A percentile compares a stretch with the other conserved stretches of the same genome.
Conservation (phyloP, 2,888 invertebrate genomes). For the Enoplolaimus lenunculus region DNA sequence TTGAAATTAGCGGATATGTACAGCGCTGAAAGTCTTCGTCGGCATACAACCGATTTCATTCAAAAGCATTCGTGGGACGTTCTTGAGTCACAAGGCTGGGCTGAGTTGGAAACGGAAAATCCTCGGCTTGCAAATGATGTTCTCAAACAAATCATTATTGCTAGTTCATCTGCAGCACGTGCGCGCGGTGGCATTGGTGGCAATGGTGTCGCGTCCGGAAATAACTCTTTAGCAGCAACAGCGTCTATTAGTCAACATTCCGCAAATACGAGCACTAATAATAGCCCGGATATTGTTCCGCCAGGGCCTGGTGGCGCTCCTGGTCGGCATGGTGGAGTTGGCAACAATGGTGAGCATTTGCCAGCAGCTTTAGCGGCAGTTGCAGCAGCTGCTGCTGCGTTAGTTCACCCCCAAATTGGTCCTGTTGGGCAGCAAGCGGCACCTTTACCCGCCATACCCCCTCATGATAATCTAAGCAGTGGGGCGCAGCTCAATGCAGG, state of each 20-base stretch:
- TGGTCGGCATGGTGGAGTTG: no score
- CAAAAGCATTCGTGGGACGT: conserved; percentile 21
- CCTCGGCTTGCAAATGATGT: conserved; percentile 19
- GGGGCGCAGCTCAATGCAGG: no score
- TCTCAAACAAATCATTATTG: conserved; percentile 7
- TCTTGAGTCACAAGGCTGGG: conserved; percentile 21
- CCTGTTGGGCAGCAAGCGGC: no score
- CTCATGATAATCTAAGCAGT: no score
- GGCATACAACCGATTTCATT: conserved; percentile 23
- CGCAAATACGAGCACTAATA: no score
- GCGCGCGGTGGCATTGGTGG: neutral
- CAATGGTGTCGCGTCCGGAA: neutral
- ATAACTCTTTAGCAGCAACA: no score
- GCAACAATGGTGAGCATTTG: no score
- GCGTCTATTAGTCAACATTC: no score
- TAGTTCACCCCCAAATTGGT: no score
- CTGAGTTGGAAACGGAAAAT: conserved; percentile 9
- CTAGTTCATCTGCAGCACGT: neutral
- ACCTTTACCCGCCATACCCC: no score
- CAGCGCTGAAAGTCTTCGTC: conserved; percentile 52
- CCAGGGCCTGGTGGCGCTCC: no score
- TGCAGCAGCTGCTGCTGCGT: neutral
- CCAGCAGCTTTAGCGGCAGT: neutral
- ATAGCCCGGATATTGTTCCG: no score
- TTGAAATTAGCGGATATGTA: conserved; percentile 92